Conservation (phyloP, 2,888 invertebrate species). For the Scaptomyza caliginosa region DNA sequence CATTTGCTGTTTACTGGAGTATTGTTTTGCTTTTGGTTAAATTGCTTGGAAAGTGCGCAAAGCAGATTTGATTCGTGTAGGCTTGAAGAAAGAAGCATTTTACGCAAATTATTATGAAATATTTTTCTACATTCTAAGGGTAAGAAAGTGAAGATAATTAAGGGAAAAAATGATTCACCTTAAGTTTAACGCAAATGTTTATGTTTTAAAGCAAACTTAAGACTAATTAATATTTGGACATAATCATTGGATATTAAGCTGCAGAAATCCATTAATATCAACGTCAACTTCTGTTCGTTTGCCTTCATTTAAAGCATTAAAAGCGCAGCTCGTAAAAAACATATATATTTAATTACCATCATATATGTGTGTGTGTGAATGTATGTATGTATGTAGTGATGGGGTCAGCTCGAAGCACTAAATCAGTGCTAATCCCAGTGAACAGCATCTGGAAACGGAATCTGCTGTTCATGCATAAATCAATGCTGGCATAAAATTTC, state of each 20-base stretch:
- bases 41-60: slow-evolving; percentile 76
- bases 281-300: slow-evolving; percentile 8
- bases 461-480: slow-evolving; percentile 64
- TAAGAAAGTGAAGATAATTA: neutral
- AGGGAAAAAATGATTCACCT: too few relatives aligned
- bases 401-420: slow-evolving; percentile 37
- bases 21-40: slow-evolving; percentile 61
- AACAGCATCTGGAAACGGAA: slow-evolving; percentile 49
- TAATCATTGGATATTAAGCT: neutral
- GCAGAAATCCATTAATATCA: neutral
- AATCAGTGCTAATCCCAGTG: slow-evolving; percentile 51
- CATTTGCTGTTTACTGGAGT: slow-evolving; percentile 25
- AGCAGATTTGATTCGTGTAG: slow-evolving; percentile 57
- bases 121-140: neutral
- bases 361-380: slow-evolving; percentile 23
- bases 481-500: slow-evolving; percentile 76
- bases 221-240: neutral
- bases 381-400: slow-evolving; percentile 9
- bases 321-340: slow-evolving; percentile 40
- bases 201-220: neutral
- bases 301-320: slow-evolving; percentile 24
- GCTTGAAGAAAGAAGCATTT: neutral
- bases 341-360: slow-evolving; percentile 73
- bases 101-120: neutral
- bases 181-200: too few relatives aligned